These are phyloP conservation scores for Fistularia tabacaria DNA, from an alignment of 2,797 vertebrate species.

Conservation along the genomic window DNA sequence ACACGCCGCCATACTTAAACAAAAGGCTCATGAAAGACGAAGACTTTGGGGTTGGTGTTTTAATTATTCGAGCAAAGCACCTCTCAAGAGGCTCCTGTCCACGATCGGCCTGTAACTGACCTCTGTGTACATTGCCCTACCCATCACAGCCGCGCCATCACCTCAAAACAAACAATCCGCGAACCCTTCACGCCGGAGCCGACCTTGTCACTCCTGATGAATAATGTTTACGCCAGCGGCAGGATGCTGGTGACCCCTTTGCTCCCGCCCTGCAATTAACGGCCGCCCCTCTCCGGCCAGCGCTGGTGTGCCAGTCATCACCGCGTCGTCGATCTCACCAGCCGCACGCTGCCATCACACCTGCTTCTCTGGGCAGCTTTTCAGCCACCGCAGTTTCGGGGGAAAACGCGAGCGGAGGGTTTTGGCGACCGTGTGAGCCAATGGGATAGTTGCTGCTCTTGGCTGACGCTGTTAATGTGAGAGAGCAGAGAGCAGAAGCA, in stretches of 20 bases:
- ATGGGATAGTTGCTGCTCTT: not conserved
- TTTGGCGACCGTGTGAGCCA: constrained; percentile 4
- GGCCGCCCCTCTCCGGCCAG: constrained; percentile 17
- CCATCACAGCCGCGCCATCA: constrained; percentile 9
- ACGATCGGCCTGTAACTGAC: not conserved
- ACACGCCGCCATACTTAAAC: not conserved
- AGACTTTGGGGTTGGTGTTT: too few species aligned
- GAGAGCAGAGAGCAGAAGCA: too few species aligned
- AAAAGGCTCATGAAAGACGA: not conserved
- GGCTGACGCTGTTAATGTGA: not conserved
- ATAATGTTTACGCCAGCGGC: constrained; percentile 41
- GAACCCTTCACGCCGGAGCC: constrained; percentile 34
- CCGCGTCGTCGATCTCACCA: constrained; percentile 37
- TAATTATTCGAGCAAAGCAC: too few species aligned
- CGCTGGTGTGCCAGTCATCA: constrained; percentile 34
- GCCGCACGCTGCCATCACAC: too few species aligned
- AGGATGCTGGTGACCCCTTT: constrained; percentile 28
- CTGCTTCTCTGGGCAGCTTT: constrained; percentile 52
- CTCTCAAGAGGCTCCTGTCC: too few species aligned
- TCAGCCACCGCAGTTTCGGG: constrained; percentile 8
- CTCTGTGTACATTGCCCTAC: constrained; percentile 7
- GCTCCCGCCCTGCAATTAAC: constrained; percentile 37
- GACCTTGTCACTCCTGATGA: constrained; percentile 50
- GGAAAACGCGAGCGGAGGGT: not conserved
- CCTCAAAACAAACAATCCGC: constrained; percentile 6